phyloP scores from a whole-genome alignment of 2,113 vertebrate genomes.

The Poeciliopsis turrubarensis region DNA sequence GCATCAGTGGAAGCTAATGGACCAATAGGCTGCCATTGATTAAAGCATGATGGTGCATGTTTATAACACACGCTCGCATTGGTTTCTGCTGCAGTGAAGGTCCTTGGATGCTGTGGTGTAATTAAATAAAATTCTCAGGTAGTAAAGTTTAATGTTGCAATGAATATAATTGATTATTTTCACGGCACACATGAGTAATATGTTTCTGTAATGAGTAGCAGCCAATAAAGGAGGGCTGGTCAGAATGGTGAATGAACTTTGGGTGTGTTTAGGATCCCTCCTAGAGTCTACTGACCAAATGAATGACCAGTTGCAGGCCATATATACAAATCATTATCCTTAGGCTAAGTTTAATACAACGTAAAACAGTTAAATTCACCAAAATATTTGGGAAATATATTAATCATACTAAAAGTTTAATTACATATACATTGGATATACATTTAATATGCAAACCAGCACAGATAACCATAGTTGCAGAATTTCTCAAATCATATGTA shows the following conservation, averaged over 20 bases:
- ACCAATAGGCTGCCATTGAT: conserved; percentile 13
- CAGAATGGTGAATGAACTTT: neutral
- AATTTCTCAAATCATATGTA: no score
- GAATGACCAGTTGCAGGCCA: no score
- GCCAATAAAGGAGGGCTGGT: neutral
- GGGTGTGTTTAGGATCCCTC: no score
- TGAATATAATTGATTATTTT: conserved; percentile 22
- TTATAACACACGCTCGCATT: neutral
- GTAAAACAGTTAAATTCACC: no score
- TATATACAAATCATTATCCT: no score
- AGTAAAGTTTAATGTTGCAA: conserved; percentile 36
- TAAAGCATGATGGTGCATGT: conserved; percentile 4
- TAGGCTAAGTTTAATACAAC: no score
- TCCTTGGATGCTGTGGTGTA: conserved; percentile 10
- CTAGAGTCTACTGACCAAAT: no score
- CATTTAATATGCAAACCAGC: no score
- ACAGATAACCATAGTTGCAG: no score
- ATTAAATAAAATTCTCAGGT: conserved; percentile 17
- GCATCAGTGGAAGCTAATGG: conserved; percentile 22
- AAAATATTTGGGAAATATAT: no score
- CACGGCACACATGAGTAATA: conserved; percentile 6
- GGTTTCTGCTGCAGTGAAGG: conserved; percentile 5
- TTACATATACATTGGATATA: no score
- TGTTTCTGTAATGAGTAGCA: conserved; percentile 2
- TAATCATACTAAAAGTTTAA: no score